Percentiles rank a stretch among this genome's conserved stretches.
phyloP scores from a whole-genome alignment of 2,888 invertebrate species.

The Drosophila eohydei region DNA sequence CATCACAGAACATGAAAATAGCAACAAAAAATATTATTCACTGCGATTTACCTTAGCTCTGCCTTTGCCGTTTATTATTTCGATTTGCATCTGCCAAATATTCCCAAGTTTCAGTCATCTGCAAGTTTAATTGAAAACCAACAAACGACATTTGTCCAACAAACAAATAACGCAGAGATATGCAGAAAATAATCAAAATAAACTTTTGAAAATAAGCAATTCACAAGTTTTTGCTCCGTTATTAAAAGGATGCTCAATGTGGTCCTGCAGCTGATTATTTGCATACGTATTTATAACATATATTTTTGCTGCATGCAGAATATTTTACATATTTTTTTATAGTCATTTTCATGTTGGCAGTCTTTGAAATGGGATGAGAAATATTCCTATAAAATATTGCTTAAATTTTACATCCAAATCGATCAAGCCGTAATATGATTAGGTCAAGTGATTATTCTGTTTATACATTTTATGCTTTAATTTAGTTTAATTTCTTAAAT shows the following conservation, averaged over 20 bases:
- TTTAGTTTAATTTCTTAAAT: too few species aligned
- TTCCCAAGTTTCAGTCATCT: not conserved
- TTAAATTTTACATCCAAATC: too few species aligned
- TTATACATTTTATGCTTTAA: too few species aligned
- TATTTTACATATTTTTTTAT: not conserved
- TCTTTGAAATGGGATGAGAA: not conserved
- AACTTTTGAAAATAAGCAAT: not conserved
- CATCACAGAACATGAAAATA: not conserved
- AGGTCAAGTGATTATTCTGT: too few species aligned
- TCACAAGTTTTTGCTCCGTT: not conserved
- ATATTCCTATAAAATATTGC: too few species aligned
- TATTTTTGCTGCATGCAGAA: not conserved
- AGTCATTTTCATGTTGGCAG: too few species aligned
- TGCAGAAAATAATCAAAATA: constrained; percentile 5
- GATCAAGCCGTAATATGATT: too few species aligned
- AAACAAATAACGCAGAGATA: constrained; percentile 10
- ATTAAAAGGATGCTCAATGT: not conserved
- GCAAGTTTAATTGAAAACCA: constrained; percentile 39
- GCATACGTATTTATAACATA: not conserved
- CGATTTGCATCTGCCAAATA: constrained; percentile 3
- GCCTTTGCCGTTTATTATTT: constrained; percentile 1
- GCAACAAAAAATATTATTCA: constrained; percentile 1
- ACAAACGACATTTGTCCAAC: constrained; percentile 13
- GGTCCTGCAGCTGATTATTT: not conserved
- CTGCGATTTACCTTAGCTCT: not conserved